Conservation (phyloP, 2,113 vertebrate species). For the Etia nguti region DNA sequence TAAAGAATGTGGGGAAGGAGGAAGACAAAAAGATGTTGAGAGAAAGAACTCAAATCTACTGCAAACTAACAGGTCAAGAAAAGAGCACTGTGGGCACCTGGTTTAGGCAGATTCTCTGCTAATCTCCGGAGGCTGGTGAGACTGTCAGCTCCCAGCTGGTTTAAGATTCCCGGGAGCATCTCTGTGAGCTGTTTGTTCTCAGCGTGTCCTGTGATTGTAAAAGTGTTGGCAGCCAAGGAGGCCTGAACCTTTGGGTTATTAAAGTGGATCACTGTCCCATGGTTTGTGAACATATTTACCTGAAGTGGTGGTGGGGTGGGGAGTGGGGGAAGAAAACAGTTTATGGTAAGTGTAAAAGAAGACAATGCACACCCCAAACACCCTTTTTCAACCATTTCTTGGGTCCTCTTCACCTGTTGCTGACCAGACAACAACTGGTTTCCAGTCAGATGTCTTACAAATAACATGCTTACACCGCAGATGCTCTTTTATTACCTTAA, state of each 20-base stretch:
- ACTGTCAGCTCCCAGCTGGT: conserved; percentile 95
- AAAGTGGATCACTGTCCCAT: conserved; percentile 97
- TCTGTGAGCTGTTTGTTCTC: conserved; percentile 98
- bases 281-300: conserved; percentile 99
- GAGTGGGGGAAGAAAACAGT: background rate
- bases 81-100: conserved; percentile 61
- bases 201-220: conserved; percentile 94
- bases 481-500: background rate
- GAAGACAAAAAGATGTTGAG: background rate
- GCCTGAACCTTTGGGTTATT: conserved; percentile 99
- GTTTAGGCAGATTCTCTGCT: conserved; percentile 91
- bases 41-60: background rate
- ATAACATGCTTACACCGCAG: no score
- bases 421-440: background rate
- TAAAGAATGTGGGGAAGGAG: background rate
- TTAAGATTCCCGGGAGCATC: conserved; percentile 95
- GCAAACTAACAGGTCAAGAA: background rate
- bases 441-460: background rate
- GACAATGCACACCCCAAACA: background rate
- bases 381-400: background rate
- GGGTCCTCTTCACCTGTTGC: background rate
- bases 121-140: conserved; percentile 92
- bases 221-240: conserved; percentile 94
- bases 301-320: conserved; percentile 24
- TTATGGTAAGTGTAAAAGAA: background rate